phyloP scores from a whole-genome alignment of 2,888 invertebrate genomes.

The Pedicia rivosa region DNA sequence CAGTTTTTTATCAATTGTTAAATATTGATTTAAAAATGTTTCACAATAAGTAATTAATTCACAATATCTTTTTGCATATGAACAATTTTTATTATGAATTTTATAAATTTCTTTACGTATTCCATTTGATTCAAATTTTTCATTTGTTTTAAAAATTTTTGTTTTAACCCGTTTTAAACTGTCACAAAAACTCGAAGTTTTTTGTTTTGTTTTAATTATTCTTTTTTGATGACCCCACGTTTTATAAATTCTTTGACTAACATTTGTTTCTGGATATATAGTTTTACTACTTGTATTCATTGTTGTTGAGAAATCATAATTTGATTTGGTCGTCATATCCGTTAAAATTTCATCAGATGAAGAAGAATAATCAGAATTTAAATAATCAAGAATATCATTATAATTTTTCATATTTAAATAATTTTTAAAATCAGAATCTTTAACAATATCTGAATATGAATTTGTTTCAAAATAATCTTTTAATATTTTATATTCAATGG shows the following conservation, averaged over 20 bases:
- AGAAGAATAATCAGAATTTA: constrained; percentile 16
- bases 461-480: constrained; percentile 29
- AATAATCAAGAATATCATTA: constrained; percentile 24
- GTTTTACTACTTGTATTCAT: background rate
- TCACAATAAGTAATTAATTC: constrained; percentile 7
- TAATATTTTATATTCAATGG: constrained; percentile 25
- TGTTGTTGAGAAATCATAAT: background rate
- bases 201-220: background rate
- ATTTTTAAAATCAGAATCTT: constrained; percentile 26
- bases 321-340: background rate
- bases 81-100: constrained; percentile 4
- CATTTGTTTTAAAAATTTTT: background rate
- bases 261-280: background rate
- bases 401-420: constrained; percentile 28
- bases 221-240: too few species aligned
- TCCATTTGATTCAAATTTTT: background rate
- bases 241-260: too few species aligned
- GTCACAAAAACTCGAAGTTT: background rate
- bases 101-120: constrained; percentile 1
- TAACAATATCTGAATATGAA: constrained; percentile 28
- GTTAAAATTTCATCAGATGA: background rate
- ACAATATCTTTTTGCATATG: background rate
- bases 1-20: background rate
- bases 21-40: constrained; percentile 5
- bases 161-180: constrained; percentile 2